Evolutionary conservation across 2,113 vertebrate species (phyloP).

Genomic region (Ptychochromis oligacanthus): DNA sequence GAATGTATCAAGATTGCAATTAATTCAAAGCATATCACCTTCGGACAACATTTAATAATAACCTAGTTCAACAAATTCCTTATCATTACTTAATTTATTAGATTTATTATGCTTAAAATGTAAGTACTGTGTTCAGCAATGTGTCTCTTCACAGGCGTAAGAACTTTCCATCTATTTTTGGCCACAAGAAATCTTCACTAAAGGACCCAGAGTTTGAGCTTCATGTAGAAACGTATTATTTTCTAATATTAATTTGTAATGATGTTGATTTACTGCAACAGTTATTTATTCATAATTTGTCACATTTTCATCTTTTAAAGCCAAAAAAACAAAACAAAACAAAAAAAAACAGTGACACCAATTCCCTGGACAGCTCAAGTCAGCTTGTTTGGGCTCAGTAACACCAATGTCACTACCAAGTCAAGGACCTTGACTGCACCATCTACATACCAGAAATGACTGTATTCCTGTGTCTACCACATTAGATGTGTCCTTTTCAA

Average conservation of each 20-base stretch:
- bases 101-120: not conserved
- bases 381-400: conserved; percentile 30
- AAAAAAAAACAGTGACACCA: not conserved
- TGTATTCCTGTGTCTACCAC: not conserved
- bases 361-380: conserved; percentile 9
- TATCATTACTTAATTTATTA: conserved; percentile 9
- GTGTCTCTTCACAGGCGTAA: not conserved
- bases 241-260: not conserved
- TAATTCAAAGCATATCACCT: conserved; percentile 19
- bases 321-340: not conserved
- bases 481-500: conserved; percentile 11
- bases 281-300: not conserved
- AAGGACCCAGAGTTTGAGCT: not conserved
- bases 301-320: conserved; percentile 3
- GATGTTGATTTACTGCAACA: not conserved
- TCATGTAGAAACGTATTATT: not conserved
- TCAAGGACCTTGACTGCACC: conserved; percentile 14
- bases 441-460: conserved; percentile 33
- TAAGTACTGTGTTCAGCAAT: not conserved
- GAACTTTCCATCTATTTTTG: not conserved
- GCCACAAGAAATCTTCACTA: not conserved
- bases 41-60: conserved; percentile 15
- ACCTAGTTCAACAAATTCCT: conserved; percentile 14
- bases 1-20: conserved; percentile 6
- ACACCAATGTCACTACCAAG: conserved; percentile 12